Percentiles rank a stretch among this genome's conserved stretches.
Conservation (phyloP, 1,140 invertebrate species). For the Apocrypta bakeri region DNA sequence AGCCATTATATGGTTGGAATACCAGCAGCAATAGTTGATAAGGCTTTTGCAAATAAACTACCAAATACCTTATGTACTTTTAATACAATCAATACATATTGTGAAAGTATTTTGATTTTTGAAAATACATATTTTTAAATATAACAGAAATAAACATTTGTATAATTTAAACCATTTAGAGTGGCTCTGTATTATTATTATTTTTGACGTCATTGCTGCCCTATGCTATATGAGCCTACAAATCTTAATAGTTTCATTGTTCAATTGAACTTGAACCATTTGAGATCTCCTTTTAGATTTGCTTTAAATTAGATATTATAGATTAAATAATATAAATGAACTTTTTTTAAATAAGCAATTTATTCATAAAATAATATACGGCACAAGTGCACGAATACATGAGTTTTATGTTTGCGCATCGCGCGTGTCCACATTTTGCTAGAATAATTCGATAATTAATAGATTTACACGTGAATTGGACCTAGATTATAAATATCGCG, state of each 20-base stretch:
- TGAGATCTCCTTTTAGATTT: not conserved
- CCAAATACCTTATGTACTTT: no score
- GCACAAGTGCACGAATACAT: no score
- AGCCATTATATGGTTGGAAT: no score
- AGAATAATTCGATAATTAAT: not conserved
- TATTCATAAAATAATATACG: no score
- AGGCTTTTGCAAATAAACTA: no score
- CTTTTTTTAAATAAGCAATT: no score
- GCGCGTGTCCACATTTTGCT: no score
- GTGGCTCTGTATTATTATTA: not conserved
- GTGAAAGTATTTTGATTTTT: no score
- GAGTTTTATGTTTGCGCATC: no score
- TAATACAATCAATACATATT: no score
- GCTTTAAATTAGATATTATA: not conserved
- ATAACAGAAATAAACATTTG: constrained; percentile 15
- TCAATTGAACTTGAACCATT: constrained; percentile 39
- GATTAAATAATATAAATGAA: no score
- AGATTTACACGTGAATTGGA: not conserved
- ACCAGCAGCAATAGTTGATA: no score
- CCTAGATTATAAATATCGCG: not conserved
- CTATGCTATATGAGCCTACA: not conserved
- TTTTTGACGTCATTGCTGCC: constrained; percentile 11
- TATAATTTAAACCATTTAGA: constrained; percentile 7
- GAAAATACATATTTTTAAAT: not conserved
- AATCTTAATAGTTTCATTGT: constrained; percentile 27